These are phyloP conservation scores for Tolypeutes matacus DNA, from an alignment of 2,797 vertebrate species.

Conservation along the genomic window DNA sequence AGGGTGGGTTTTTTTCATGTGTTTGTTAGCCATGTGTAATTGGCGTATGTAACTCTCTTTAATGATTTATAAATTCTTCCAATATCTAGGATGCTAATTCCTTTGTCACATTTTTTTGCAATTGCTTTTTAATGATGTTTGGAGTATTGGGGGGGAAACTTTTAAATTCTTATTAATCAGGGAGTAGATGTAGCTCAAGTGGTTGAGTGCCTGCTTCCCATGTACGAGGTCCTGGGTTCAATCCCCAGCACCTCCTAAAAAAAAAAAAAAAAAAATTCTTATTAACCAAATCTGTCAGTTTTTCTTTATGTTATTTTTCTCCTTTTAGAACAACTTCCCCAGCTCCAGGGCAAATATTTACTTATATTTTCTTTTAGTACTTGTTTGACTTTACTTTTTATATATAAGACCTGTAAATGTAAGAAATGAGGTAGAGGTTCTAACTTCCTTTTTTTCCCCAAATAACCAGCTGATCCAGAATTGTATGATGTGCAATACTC, in stretches of 20 bases:
- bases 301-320: neutral
- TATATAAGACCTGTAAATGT: neutral
- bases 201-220: no score
- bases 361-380: neutral
- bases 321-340: neutral
- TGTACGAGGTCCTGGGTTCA: no score
- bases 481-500: rapidly evolving
- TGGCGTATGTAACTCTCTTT: slow-evolving; percentile 11
- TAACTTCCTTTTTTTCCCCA: no score
- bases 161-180: neutral
- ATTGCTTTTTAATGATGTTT: slow-evolving; percentile 18
- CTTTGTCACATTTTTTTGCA: slow-evolving; percentile 14
- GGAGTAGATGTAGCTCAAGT: no score
- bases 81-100: neutral
- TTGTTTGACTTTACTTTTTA: slow-evolving; percentile 33
- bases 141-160: neutral
- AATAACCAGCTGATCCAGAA: neutral
- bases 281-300: slow-evolving; percentile 32
- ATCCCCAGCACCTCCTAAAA: no score
- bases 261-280: neutral
- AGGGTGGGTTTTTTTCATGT: neutral
- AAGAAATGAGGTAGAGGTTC: neutral
- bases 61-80: slow-evolving; percentile 9
- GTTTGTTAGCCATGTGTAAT: neutral
- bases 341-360: neutral